Conservation (phyloP, 2,888 invertebrate species). For the Diabrotica balteata region DNA sequence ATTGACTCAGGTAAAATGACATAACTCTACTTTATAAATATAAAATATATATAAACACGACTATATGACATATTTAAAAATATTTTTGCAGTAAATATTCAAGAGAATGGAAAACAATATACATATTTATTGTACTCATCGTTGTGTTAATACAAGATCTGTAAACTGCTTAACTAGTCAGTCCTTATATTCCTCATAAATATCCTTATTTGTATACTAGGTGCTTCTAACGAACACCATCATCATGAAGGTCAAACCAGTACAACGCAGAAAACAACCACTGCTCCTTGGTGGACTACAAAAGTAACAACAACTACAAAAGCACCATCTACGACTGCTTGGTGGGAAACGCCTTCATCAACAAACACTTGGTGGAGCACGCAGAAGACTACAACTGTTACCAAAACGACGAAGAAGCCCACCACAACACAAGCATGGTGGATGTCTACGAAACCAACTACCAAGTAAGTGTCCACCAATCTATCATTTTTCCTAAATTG, state of each 20-base stretch:
- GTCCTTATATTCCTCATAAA: too few species aligned
- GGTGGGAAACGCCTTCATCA: constrained; percentile 50
- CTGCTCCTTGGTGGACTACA: constrained; percentile 49
- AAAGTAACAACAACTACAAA: constrained; percentile 47
- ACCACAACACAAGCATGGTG: constrained; percentile 28
- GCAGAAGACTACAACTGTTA: constrained; percentile 49
- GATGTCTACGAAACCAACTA: constrained; percentile 29
- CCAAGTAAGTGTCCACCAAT: not conserved
- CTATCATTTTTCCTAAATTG: too few species aligned
- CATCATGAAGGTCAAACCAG: constrained; percentile 44
- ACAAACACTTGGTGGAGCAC: constrained; percentile 49
- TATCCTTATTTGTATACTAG: constrained; percentile 39
- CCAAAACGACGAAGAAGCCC: not conserved
- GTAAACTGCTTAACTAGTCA: too few species aligned
- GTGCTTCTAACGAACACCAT: constrained; percentile 50
- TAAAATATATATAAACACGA: too few species aligned
- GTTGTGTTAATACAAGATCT: too few species aligned
- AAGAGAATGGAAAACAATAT: not conserved
- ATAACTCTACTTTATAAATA: too few species aligned
- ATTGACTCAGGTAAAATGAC: constrained; percentile 60
- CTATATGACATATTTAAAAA: too few species aligned
- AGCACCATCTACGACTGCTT: constrained; percentile 54
- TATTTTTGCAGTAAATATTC: too few species aligned
- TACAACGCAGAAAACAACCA: constrained; percentile 54
- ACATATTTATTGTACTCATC: not conserved